Conservation (phyloP, 2,113 vertebrate species). For the Okapia johnstoni region DNA sequence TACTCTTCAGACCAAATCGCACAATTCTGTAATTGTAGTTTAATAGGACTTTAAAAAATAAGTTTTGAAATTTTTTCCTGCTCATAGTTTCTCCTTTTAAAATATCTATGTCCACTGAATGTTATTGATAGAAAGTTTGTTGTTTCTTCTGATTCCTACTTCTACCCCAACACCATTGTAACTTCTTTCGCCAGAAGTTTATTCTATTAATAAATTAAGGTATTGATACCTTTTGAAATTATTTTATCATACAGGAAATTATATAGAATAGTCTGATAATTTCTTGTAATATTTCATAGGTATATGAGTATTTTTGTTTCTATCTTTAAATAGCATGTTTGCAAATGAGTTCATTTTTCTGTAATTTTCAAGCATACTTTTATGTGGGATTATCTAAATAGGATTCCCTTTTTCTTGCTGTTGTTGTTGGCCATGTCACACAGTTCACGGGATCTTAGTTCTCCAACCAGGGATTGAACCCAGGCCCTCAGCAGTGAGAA, state of each 20-base stretch:
- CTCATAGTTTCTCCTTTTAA: not conserved
- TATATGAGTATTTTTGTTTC: not conserved
- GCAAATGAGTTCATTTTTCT: constrained; percentile 32
- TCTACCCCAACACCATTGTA: not conserved
- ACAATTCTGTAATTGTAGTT: constrained; percentile 27
- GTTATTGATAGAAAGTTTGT: not conserved
- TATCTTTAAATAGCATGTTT: not conserved
- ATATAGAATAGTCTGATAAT: not conserved
- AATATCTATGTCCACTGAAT: not conserved
- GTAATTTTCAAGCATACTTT: not conserved
- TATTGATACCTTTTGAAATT: not conserved
- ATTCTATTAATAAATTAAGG: not conserved
- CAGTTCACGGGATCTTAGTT: not conserved
- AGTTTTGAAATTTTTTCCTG: not conserved
- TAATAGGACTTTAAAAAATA: not conserved
- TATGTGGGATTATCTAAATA: constrained; percentile 25
- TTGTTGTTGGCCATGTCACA: not conserved
- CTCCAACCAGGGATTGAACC: not conserved
- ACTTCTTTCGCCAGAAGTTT: not conserved
- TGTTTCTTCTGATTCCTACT: not conserved
- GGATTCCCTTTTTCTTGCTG: not conserved
- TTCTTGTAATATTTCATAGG: not conserved
- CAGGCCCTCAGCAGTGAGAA: not conserved
- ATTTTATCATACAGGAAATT: not conserved
- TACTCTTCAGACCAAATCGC: not conserved